Evolutionary conservation across 2,113 vertebrate species (phyloP).

Genomic region (Leptocoma aspasia): DNA sequence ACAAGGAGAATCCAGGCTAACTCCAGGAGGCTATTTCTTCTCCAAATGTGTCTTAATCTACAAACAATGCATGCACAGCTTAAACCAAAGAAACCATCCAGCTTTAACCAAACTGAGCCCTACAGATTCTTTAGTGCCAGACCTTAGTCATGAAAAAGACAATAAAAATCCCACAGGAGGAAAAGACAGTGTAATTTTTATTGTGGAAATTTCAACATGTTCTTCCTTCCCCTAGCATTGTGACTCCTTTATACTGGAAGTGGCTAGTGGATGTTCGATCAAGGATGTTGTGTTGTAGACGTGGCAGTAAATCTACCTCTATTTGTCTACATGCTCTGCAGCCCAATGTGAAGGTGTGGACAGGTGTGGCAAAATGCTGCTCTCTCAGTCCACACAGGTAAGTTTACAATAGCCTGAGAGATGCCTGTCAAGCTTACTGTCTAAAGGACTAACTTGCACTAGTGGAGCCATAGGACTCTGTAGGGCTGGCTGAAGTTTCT

Average conservation of each 20-base stretch:
- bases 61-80: not conserved
- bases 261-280: not conserved
- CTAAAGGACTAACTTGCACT: not conserved
- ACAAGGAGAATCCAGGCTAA: not conserved
- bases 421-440: not conserved
- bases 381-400: not conserved
- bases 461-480: not conserved
- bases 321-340: not conserved
- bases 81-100: not conserved
- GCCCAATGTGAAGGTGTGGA: accelerated
- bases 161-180: not conserved
- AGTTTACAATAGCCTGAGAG: not conserved
- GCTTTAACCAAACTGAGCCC: not conserved
- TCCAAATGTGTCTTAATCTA: not conserved
- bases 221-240: not conserved
- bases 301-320: not conserved
- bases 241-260: not conserved
- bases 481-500: not conserved
- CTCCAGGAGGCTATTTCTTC: not conserved
- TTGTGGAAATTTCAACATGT: not conserved
- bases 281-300: not conserved
- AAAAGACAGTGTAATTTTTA: not conserved
- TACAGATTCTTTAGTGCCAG: not conserved
- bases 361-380: not conserved
- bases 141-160: not conserved